A percentile compares a stretch with the other conserved stretches of the same genome.
Conservation (phyloP, 2,888 invertebrate species). For the Calameuta filiformis region DNA sequence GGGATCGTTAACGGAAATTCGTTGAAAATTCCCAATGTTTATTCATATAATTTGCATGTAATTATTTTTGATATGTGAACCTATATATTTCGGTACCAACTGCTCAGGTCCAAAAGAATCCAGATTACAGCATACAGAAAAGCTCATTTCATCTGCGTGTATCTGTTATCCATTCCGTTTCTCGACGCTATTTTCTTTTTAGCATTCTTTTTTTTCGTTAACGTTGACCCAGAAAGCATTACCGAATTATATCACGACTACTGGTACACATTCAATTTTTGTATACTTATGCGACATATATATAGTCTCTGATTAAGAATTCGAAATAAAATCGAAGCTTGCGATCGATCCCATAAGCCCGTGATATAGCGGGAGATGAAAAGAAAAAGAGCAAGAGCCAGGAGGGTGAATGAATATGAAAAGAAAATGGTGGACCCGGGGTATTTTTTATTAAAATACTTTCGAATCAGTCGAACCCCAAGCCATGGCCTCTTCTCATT, state of each 20-base stretch:
- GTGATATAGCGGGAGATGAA: background rate
- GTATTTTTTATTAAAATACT: slow-evolving; percentile 2
- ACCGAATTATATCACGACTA: too few species aligned
- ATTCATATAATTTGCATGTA: slow-evolving; percentile 54
- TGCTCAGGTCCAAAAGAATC: background rate
- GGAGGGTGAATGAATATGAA: background rate
- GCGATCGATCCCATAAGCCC: background rate
- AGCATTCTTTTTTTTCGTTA: too few species aligned
- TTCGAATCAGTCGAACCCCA: background rate
- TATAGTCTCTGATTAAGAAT: background rate
- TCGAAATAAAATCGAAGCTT: background rate
- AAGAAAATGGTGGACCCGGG: background rate
- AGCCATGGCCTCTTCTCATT: background rate
- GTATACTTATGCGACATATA: background rate
- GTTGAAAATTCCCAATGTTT: slow-evolving; percentile 53
- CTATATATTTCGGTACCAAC: background rate
- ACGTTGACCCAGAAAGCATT: too few species aligned
- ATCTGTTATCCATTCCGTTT: too few species aligned
- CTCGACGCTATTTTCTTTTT: too few species aligned
- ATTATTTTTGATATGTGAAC: slow-evolving; percentile 42
- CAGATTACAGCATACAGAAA: background rate
- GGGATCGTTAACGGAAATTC: slow-evolving; percentile 41
- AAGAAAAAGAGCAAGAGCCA: background rate
- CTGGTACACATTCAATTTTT: background rate
- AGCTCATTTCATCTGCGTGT: background rate